Percentiles rank a stretch among this genome's conserved stretches.
Evolutionary conservation across 2,888 invertebrate genomes (phyloP).

Genomic region (Strigamia maritima): DNA sequence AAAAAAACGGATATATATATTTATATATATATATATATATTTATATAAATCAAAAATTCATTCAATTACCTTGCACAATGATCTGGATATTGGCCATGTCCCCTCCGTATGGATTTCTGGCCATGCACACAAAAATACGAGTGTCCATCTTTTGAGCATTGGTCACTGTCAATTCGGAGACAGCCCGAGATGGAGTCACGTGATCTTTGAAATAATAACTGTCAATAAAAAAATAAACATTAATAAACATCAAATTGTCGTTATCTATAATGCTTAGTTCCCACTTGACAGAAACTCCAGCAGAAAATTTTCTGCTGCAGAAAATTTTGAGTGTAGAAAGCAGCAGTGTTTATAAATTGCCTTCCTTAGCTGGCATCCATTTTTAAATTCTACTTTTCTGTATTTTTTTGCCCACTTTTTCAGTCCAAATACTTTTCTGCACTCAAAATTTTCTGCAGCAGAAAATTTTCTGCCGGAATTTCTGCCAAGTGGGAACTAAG

Average conservation of each 20-base stretch:
- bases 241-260: background rate
- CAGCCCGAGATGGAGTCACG: conserved; percentile 38
- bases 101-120: conserved; percentile 38
- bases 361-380: too few species aligned
- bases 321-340: too few species aligned
- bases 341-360: too few species aligned
- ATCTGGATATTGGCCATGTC: conserved; percentile 39
- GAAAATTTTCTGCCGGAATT: too few species aligned
- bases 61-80: conserved; percentile 39
- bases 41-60: background rate
- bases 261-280: background rate
- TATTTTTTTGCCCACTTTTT: too few species aligned
- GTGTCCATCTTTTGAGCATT: conserved; percentile 40
- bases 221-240: conserved; percentile 12
- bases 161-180: conserved; percentile 39
- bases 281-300: too few species aligned
- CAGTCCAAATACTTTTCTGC: background rate
- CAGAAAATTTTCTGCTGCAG: too few species aligned
- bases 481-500: too few species aligned
- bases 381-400: too few species aligned
- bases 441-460: too few species aligned
- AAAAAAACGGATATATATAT: background rate
- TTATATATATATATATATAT: background rate
- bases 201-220: conserved; percentile 39
- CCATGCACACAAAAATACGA: conserved; percentile 38